A percentile compares a stretch with the other conserved stretches of the same genome.
Evolutionary conservation across 2,797 vertebrate genomes (phyloP).

Genomic region (Fistularia commersonii): DNA sequence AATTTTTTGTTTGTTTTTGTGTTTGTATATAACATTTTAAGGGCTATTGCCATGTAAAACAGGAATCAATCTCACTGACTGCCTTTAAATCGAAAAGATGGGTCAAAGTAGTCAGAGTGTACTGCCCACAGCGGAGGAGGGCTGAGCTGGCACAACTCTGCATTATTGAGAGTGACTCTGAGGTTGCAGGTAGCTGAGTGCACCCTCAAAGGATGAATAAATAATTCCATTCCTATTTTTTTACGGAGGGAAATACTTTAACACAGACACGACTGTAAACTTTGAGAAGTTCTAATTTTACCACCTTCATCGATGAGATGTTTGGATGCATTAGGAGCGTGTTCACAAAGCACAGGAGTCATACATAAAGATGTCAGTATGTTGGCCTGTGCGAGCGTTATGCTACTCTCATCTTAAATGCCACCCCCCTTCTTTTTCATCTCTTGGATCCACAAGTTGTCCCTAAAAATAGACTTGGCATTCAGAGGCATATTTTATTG

Average conservation of each 20-base stretch:
- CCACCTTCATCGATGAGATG: background rate
- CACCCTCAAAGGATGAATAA: conserved; percentile 45
- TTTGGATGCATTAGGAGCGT: too few species aligned
- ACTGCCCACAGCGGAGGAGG: conserved; percentile 22
- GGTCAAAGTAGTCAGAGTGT: conserved; percentile 2
- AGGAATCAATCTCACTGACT: too few species aligned
- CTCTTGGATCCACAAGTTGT: conserved; percentile 24
- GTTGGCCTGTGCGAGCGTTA: conserved; percentile 1
- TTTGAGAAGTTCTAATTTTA: conserved; percentile 17
- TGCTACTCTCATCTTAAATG: conserved; percentile 10
- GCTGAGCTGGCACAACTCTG: conserved; percentile 23
- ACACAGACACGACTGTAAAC: background rate
- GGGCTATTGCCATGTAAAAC: too few species aligned
- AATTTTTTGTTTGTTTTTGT: background rate
- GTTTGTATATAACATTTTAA: too few species aligned
- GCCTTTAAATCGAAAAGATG: background rate
- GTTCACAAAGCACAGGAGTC: background rate
- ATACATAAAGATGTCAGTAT: conserved; percentile 9
- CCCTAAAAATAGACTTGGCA: conserved; percentile 34
- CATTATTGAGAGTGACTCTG: conserved; percentile 52
- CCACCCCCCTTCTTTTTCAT: conserved; percentile 12
- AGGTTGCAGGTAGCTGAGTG: conserved; percentile 37
- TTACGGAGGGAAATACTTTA: conserved; percentile 12
- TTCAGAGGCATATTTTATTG: conserved; percentile 19
- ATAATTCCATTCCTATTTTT: conserved; percentile 35